Conservation (phyloP, 2,113 vertebrate species). For the Piaya cayana region DNA sequence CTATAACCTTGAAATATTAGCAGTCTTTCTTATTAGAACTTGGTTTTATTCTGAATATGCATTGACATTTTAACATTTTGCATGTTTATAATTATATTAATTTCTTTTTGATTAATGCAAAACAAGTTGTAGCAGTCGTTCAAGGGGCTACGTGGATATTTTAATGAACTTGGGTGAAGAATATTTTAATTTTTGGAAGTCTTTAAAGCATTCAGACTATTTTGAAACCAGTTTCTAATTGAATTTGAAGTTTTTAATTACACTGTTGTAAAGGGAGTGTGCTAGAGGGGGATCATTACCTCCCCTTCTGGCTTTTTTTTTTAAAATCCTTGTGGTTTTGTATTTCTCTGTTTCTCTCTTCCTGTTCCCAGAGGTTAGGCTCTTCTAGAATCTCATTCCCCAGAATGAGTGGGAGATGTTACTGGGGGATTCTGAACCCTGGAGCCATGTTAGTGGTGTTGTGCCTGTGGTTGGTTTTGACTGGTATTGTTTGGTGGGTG, state of each 20-base stretch:
- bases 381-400: background rate
- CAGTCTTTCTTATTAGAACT: background rate
- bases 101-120: conserved; percentile 20
- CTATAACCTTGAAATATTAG: conserved; percentile 3
- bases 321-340: conserved; percentile 22
- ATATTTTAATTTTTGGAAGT: conserved; percentile 4
- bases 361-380: background rate
- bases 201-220: background rate
- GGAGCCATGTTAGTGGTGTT: background rate
- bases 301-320: conserved; percentile 50
- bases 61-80: background rate
- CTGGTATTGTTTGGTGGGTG: background rate
- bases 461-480: background rate
- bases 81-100: background rate
- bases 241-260: conserved; percentile 42
- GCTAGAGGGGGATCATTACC: background rate
- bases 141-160: background rate
- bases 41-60: background rate
- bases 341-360: background rate
- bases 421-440: background rate
- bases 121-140: conserved; percentile 29
- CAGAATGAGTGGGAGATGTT: background rate
- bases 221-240: conserved; percentile 49
- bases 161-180: conserved; percentile 2
- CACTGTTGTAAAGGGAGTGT: conserved; percentile 48